Conservation (phyloP, 2,113 vertebrate genomes). For the Cyphomyrus discorhynchus region DNA sequence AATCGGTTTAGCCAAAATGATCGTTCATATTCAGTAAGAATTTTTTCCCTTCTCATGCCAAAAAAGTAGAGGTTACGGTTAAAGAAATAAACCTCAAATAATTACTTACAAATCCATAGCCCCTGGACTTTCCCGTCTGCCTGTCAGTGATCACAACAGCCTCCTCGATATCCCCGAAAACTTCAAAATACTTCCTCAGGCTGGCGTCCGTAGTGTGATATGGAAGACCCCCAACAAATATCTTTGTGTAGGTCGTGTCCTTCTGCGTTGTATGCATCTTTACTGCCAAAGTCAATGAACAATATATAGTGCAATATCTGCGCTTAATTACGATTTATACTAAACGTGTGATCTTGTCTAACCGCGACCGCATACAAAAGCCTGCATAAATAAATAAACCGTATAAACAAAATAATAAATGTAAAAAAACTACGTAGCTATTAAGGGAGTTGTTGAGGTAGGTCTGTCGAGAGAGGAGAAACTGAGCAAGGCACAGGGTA, state of each 20-base stretch:
- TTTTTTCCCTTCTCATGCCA: constrained; percentile 20
- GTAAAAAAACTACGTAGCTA: constrained; percentile 7
- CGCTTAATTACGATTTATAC: constrained; percentile 10
- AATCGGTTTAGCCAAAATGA: not conserved
- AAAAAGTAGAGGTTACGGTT: no score
- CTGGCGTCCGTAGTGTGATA: constrained; percentile 97
- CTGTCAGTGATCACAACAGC: constrained; percentile 96
- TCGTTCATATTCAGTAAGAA: not conserved
- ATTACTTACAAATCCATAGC: constrained; percentile 94
- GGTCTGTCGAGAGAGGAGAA: constrained; percentile 44
- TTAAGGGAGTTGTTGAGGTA: constrained; percentile 52
- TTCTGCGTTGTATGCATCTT: constrained; percentile 98
- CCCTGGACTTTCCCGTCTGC: constrained; percentile 92
- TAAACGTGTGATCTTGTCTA: not conserved
- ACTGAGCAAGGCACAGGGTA: constrained; percentile 52
- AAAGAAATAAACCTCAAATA: not conserved
- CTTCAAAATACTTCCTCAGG: constrained; percentile 96
- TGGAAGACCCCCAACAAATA: constrained; percentile 93
- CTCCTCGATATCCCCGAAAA: constrained; percentile 95
- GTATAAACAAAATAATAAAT: not conserved
- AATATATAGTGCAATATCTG: constrained; percentile 55
- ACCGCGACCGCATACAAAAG: constrained; percentile 14
- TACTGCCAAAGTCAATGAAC: constrained; percentile 56
- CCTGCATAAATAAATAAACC: not conserved
- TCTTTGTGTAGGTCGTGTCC: constrained; percentile 97